Base-by-base conservation (phyloP, 2,113 vertebrate species). In the Hoplias malabaricus region DNA sequence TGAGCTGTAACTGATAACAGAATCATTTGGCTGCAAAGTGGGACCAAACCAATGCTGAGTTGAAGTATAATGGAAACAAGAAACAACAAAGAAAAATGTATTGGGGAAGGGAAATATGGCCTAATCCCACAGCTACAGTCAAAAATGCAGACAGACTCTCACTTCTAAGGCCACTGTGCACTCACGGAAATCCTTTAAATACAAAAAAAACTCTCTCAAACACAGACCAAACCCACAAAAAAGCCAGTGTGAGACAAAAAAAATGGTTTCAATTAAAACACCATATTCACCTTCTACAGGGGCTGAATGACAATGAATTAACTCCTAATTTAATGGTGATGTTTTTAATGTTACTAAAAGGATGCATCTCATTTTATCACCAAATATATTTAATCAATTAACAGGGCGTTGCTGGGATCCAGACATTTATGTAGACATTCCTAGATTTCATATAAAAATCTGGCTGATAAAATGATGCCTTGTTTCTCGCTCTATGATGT, bases 281-380 rank as follows among this genome's bases (percentile, higher is more conserved):
- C 75, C 78, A 83, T 75, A 72, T 71, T 80, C 59, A 57, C 69
- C 57, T 78, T 80, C 84, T 85, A 83, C 80, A 86, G 84, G 84
- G 82, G 85, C 82, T 68, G 46, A 63, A 27, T 6, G 2, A n/a
- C n/a, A n/a, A n/a, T n/a, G n/a, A n/a, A n/a, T n/a, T n/a, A n/a
- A n/a, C n/a, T n/a, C n/a, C n/a, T n/a, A n/a, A n/a, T n/a, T n/a
- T n/a, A n/a, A n/a, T n/a, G n/a, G n/a, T n/a, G n/a, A n/a, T n/a
- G n/a, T n/a, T n/a, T n/a, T n/a, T n/a, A n/a, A n/a, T n/a, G n/a
- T n/a, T n/a, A n/a, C n/a, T n/a, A n/a, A n/a, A n/a, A n/a, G n/a
- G n/a, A n/a, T n/a, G n/a, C n/a, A n/a, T n/a, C n/a, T n/a, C n/a
- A n/a, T n/a, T n/a, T n/a, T n/a, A n/a, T n/a, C n/a, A n/a, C n/a